Percentiles rank a stretch among this genome's conserved stretches.
Evolutionary conservation across 2,797 vertebrate genomes (phyloP).

Genomic region (Tragelaphus oryx): DNA sequence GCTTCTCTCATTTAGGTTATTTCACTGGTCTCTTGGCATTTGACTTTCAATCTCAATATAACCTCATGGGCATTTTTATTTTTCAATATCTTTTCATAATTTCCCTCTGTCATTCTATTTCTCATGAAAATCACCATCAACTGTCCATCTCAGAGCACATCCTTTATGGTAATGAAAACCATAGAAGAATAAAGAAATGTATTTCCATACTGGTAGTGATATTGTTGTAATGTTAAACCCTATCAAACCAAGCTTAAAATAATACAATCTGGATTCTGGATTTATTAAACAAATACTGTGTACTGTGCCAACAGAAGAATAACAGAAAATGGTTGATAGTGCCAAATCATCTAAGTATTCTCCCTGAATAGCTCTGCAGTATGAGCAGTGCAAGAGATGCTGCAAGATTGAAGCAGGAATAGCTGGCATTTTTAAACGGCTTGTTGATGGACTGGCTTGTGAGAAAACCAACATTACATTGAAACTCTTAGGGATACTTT

Average conservation of each 20-base stretch:
- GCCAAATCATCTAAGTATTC: neutral
- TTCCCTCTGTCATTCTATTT: neutral
- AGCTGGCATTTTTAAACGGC: constrained; percentile 73
- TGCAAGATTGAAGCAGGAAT: constrained; percentile 54
- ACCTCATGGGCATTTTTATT: neutral
- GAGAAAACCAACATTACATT: constrained; percentile 82
- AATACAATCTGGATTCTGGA: neutral
- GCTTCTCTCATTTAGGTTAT: neutral
- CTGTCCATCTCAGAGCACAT: neutral
- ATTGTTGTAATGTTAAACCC: neutral
- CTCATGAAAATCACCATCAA: neutral
- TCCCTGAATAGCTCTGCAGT: neutral
- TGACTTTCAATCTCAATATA: neutral
- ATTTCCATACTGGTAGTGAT: neutral
- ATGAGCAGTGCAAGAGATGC: neutral
- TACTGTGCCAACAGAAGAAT: constrained; percentile 14
- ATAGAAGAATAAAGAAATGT: neutral
- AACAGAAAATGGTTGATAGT: constrained; percentile 48
- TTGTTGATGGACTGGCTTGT: constrained; percentile 81
- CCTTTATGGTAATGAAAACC: neutral
- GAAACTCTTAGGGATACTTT: constrained; percentile 84
- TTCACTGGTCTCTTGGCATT: neutral
- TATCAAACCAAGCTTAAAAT: neutral
- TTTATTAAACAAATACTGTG: constrained; percentile 31
- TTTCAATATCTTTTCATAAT: neutral